A percentile compares a stretch with the other conserved stretches of the same genome.
Evolutionary conservation across 2,888 invertebrate species (phyloP).

Genomic region (Bimastos eiseni): DNA sequence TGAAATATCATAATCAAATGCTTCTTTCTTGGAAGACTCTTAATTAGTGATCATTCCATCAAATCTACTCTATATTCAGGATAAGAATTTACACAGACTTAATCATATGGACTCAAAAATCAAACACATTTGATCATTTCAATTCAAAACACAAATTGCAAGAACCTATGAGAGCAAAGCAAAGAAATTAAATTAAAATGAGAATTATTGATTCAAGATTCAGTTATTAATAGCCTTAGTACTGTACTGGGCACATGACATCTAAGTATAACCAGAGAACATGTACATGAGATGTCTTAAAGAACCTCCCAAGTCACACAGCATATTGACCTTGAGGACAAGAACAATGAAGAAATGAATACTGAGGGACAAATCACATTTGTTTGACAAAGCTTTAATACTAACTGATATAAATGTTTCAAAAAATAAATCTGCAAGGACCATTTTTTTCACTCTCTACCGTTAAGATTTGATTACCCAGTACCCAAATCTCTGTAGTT

Average conservation of each 20-base stretch:
- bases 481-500: background rate
- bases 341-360: background rate
- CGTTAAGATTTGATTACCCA: background rate
- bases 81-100: background rate
- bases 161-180: background rate
- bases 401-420: background rate
- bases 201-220: background rate
- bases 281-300: background rate
- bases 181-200: background rate
- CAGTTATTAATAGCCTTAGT: background rate
- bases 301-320: background rate
- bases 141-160: background rate
- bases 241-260: background rate
- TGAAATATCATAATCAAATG: constrained; percentile 13
- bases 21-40: background rate
- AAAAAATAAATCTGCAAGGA: background rate
- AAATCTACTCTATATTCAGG: background rate
- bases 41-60: background rate
- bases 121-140: background rate
- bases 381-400: background rate
- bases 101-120: background rate
- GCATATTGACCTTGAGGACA: background rate
- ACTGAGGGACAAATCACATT: background rate
- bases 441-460: background rate
- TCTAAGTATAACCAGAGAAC: background rate